These are phyloP conservation scores for Nycteola revayana DNA, from an alignment of 2,888 invertebrate genomes.

Conservation along the genomic window DNA sequence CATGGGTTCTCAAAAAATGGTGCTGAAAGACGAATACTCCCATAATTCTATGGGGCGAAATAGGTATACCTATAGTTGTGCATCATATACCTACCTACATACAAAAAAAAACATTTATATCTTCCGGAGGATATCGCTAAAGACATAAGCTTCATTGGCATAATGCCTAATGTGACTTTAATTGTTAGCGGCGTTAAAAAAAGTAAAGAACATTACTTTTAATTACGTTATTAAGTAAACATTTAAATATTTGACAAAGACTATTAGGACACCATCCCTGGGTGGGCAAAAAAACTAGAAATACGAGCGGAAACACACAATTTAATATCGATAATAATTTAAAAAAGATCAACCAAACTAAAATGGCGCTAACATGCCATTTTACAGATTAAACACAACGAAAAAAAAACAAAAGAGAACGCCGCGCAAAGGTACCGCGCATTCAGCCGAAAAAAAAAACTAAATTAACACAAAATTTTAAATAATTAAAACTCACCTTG, in stretches of 20 bases:
- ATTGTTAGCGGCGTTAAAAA: too few relatives aligned
- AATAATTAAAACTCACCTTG: slow-evolving; percentile 78
- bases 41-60: too few relatives aligned
- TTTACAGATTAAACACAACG: slow-evolving; percentile 74
- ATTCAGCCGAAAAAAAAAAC: slow-evolving; percentile 56
- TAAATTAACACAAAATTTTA: slow-evolving; percentile 74
- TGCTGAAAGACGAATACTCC: too few relatives aligned
- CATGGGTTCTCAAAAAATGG: too few relatives aligned
- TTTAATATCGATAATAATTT: slow-evolving; percentile 65
- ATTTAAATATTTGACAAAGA: slow-evolving; percentile 19
- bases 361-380: slow-evolving; percentile 75
- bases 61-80: too few relatives aligned
- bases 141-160: too few relatives aligned
- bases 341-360: slow-evolving; percentile 52
- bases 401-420: slow-evolving; percentile 52
- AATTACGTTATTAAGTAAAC: slow-evolving; percentile 7
- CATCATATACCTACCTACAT: too few relatives aligned
- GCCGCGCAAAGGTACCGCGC: slow-evolving; percentile 61
- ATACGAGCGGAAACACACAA: slow-evolving; percentile 57
- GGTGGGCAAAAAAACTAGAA: slow-evolving; percentile 44
- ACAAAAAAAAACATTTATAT: too few relatives aligned
- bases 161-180: too few relatives aligned
- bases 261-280: slow-evolving; percentile 16
- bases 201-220: slow-evolving; percentile 2
- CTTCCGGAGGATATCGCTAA: too few relatives aligned